A percentile compares a stretch with the other conserved stretches of the same genome.
These are phyloP conservation scores for Premnoplex brunnescens DNA, from an alignment of 2,797 vertebrate species.

Conservation along the genomic window DNA sequence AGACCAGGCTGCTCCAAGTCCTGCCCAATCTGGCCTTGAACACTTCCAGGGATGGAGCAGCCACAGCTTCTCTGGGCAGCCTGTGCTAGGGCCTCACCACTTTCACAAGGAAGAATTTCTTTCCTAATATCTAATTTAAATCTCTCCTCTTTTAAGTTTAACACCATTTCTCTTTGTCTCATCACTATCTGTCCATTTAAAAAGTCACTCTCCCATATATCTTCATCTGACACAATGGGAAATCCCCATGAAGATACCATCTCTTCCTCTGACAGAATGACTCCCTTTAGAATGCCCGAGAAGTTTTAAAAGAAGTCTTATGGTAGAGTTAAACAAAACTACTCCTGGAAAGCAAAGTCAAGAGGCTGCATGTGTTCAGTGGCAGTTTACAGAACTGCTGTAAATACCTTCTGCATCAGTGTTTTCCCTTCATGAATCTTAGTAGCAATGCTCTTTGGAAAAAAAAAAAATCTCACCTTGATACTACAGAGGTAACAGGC, in stretches of 20 bases:
- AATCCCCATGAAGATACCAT: not conserved
- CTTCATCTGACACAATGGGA: not conserved
- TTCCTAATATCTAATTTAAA: not conserved
- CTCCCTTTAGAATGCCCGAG: not conserved
- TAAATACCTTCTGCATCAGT: not conserved
- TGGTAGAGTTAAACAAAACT: not conserved
- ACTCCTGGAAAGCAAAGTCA: not conserved
- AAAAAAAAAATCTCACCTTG: not conserved
- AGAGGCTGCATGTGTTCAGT: not conserved
- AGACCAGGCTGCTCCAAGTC: accelerated
- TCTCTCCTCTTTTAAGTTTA: not conserved
- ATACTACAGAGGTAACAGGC: not conserved
- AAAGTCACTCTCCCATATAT: not conserved
- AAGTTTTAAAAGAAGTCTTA: not conserved
- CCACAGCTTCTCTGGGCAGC: not conserved
- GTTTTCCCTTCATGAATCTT: not conserved
- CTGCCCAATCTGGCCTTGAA: accelerated
- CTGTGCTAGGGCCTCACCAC: not conserved
- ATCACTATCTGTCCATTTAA: not conserved
- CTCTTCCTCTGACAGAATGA: not conserved
- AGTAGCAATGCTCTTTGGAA: not conserved
- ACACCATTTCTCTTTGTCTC: not conserved
- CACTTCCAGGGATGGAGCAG: not conserved
- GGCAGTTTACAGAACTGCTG: not conserved
- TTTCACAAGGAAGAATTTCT: not conserved